Conservation (phyloP, 2,113 vertebrate genomes). For the Syngnathus typhle region DNA sequence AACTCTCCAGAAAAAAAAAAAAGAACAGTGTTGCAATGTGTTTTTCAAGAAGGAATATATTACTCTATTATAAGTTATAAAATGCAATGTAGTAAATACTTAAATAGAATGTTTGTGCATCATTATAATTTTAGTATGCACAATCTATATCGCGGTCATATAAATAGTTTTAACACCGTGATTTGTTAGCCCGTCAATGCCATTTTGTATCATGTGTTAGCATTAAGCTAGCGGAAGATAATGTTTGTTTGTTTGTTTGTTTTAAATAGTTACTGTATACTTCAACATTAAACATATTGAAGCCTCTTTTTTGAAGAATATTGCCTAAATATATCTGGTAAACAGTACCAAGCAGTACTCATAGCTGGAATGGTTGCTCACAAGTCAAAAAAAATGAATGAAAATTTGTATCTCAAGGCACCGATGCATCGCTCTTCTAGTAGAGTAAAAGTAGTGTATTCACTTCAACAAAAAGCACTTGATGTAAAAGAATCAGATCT, state of each 20-base stretch:
- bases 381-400: neutral
- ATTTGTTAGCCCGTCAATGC: too few species aligned
- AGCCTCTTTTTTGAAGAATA: too few species aligned
- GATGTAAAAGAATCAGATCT: conserved; percentile 28
- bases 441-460: conserved; percentile 36
- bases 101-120: neutral
- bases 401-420: neutral
- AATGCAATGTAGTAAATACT: neutral
- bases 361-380: neutral
- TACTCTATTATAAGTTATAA: neutral
- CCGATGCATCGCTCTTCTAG: neutral
- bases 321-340: neutral
- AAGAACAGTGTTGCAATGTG: neutral
- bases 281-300: too few species aligned
- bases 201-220: neutral
- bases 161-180: too few species aligned
- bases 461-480: conserved; percentile 57
- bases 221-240: neutral
- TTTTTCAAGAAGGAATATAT: neutral
- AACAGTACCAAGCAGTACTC: neutral
- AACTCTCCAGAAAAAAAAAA: neutral
- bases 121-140: too few species aligned
- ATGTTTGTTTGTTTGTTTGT: neutral
- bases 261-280: neutral
- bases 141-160: too few species aligned